Evolutionary conservation across 1,140 invertebrate genomes (phyloP), one percentile per base, ranked within the genome.

Genomic region (Hormaphis cornu): DNA sequence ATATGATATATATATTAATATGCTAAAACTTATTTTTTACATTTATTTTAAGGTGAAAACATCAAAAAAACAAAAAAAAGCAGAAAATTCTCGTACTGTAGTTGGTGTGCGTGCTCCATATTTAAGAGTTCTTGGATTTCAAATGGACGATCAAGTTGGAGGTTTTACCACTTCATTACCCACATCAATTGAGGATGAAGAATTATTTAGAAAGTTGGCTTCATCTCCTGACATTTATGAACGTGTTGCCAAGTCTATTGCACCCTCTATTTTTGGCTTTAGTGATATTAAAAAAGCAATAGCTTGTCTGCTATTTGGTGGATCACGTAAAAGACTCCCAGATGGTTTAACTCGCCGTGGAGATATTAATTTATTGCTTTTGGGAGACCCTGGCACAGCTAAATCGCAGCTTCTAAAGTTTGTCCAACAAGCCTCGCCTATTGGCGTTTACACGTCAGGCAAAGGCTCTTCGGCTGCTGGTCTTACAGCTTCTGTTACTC

Each of bases 381-480:
- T 99, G 3, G 97, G 97, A 69, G 97, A 99, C 82, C 97, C 97
- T 28, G 97, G 97, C 76, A 99, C 97, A 6, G 97, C 97, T 8
- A 99, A 99, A 77, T 97, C 93, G 20, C 97, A 99, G 77, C 78
- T 99, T 33, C 80, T 99, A 0, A 99, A 99, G 79, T 99, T 99
- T 80, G 95, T 97, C 2, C 95, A 99, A 79, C 88, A 87, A 76
- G 94, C 96, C 8, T 86, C 97, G 0, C 97, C 97, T 0, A 93
- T 98, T 75, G 95, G 88, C 14, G 89, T 98, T 6, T 99, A 99
- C 76, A 99, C 97, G 1, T 98, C 95, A 0, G 97, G 97, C 2
- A 99, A 99, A 82, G 97, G 97, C 1, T 97, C 94, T 70, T 97
- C 94, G 76, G 97, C 97, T 59, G 97, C 97, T 73, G 97, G 97